Base-by-base conservation (phyloP, 53 echinoderm and acorn worm species). In the Temnopleurus reevesii region DNA sequence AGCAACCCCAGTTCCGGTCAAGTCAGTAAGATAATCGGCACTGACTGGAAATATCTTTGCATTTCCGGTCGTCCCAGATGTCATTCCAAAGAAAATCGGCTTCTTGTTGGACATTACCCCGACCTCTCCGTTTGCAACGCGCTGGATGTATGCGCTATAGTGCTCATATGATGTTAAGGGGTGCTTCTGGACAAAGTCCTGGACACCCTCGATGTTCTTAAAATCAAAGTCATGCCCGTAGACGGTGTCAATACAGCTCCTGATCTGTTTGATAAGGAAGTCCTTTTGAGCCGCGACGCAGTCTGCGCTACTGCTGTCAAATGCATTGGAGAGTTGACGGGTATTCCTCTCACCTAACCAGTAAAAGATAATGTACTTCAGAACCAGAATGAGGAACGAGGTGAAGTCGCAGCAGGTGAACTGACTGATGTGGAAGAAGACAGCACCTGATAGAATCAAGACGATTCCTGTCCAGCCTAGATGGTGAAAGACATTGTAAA, bases 1-100 rank as follows among this genome's bases (percentile, higher is more conserved):
- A 12, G 66, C 30, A 17, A 18, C 64, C 24, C 44, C 87, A 21
- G 65, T 31, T 9, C 65, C 49, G 47, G 19, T 66, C 30, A 87
- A 66, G n/a, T 46, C 88, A 3, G 53, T 30, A 5, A 87, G 35
- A 38, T 46, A 15, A 28, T 33, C 71, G 2, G 30, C 17, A 27
- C 88, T 51, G 19, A 87, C 53, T 27, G 88, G 88, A 38, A 87
- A 87, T 47, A 66, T 23, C 53, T 87, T 87, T 12, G 66, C 53
- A 18, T 31, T 34, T 10, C 71, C 88, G n/a, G 88, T 87, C 88
- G 88, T 87, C 3, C 88, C 88, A 1, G 88, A 87, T 6, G 88
- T 87, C 49, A 44, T 87, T 15, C 88, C 88, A 4, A 87, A 7
- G 27, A 87, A 17, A 3, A 5, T 28, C 24, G 88, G 88, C 8